Evolutionary conservation across 2,113 vertebrate species (phyloP).

Genomic region (Cnemophilus loriae): DNA sequence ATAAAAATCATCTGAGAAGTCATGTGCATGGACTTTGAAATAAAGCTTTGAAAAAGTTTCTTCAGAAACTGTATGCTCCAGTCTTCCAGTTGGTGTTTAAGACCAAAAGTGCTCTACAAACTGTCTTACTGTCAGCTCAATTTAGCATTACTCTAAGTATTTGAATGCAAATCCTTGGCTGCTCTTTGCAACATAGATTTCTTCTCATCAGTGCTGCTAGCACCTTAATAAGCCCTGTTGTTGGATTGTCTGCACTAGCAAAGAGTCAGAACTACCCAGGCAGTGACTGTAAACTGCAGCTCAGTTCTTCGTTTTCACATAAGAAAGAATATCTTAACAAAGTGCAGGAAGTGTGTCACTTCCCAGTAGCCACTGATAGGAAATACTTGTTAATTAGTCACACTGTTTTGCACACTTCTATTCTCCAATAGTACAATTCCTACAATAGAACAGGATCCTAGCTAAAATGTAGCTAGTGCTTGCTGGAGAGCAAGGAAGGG

Average conservation of each 20-base stretch:
- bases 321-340: background rate
- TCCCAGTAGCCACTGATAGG: background rate
- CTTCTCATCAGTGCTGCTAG: background rate
- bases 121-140: background rate
- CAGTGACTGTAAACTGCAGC: background rate
- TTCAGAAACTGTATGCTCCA: background rate
- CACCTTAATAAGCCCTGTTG: background rate
- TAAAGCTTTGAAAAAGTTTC: background rate
- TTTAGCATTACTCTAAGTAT: background rate
- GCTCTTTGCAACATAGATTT: background rate
- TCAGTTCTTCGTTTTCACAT: background rate
- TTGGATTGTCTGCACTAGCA: background rate
- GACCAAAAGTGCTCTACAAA: background rate
- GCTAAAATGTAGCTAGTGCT: background rate
- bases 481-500: background rate
- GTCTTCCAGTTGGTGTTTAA: background rate
- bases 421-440: background rate
- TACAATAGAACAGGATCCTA: background rate
- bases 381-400: background rate
- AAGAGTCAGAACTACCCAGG: background rate
- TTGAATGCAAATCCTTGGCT: background rate
- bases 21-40: background rate
- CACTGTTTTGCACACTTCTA: background rate
- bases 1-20: background rate
- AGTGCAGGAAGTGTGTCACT: conserved; percentile 36